Evolutionary conservation across 2,888 invertebrate species (phyloP).

Genomic region (Caenorhabditis angaria): DNA sequence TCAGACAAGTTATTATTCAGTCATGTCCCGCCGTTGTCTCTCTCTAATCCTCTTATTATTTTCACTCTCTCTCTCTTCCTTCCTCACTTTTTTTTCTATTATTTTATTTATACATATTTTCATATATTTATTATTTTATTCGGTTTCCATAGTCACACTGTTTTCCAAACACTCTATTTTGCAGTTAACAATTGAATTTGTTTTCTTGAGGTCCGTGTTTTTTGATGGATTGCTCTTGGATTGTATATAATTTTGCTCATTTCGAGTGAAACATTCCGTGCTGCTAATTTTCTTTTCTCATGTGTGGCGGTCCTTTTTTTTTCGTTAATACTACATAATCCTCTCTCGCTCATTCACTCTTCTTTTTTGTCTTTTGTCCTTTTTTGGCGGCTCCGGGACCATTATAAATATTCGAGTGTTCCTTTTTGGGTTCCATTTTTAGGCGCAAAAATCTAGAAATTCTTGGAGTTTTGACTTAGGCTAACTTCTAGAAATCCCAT

Average conservation of each 20-base stretch:
- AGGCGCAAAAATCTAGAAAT: too few species aligned
- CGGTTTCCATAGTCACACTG: conserved; percentile 4
- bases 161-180: neutral
- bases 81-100: conserved; percentile 1
- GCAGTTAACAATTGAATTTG: neutral
- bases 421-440: too few species aligned
- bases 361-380: neutral
- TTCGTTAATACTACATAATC: neutral
- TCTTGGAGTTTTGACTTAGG: too few species aligned
- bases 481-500: too few species aligned
- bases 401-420: neutral
- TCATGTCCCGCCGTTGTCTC: conserved; percentile 2
- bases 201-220: too few species aligned
- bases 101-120: neutral
- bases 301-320: neutral
- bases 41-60: conserved; percentile 15
- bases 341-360: too few species aligned
- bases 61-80: conserved; percentile 7
- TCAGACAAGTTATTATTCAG: neutral
- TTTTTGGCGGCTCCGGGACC: too few species aligned
- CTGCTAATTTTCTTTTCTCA: too few species aligned
- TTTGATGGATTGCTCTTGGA: neutral
- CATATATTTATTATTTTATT: too few species aligned
- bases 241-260: neutral
- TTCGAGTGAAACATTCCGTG: too few species aligned